Percentiles rank a stretch among this genome's conserved stretches.
Evolutionary conservation across 2,888 invertebrate species (phyloP).

Genomic region (Drosophila testacea): DNA sequence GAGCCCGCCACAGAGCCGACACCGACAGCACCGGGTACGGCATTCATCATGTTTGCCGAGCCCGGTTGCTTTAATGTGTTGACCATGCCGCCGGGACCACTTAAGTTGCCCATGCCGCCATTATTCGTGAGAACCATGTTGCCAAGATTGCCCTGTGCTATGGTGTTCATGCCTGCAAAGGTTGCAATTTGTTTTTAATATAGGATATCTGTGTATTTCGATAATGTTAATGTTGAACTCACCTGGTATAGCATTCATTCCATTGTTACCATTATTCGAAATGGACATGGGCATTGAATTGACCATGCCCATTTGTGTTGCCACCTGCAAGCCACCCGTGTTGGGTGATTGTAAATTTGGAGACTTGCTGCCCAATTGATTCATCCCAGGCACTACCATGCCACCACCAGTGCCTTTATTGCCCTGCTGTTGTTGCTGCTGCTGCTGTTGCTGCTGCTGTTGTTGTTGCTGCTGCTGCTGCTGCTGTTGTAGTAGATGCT

Average conservation of each 20-base stretch:
- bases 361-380: slow-evolving; percentile 92
- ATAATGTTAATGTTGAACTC: slow-evolving; percentile 45
- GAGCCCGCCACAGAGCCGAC: slow-evolving; percentile 66
- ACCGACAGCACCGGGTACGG: slow-evolving; percentile 87
- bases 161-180: slow-evolving; percentile 88
- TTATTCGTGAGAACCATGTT: slow-evolving; percentile 94
- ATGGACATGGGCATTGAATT: slow-evolving; percentile 90
- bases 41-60: slow-evolving; percentile 87
- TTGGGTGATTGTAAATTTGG: slow-evolving; percentile 94
- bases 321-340: slow-evolving; percentile 90
- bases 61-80: slow-evolving; percentile 90
- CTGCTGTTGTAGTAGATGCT: slow-evolving; percentile 89
- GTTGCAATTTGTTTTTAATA: not conserved
- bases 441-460: too few species aligned
- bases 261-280: slow-evolving; percentile 91
- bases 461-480: slow-evolving; percentile 85
- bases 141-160: slow-evolving; percentile 86
- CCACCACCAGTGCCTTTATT: slow-evolving; percentile 76
- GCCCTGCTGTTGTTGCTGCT: slow-evolving; percentile 85
- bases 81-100: slow-evolving; percentile 88
- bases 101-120: slow-evolving; percentile 86
- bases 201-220: too few species aligned
- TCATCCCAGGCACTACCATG: slow-evolving; percentile 88
- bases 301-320: slow-evolving; percentile 89
- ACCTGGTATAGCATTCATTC: slow-evolving; percentile 91